A percentile compares a stretch with the other conserved stretches of the same genome.
phyloP scores from a whole-genome alignment of 2,888 invertebrate genomes.

The Oscheius sp. region DNA sequence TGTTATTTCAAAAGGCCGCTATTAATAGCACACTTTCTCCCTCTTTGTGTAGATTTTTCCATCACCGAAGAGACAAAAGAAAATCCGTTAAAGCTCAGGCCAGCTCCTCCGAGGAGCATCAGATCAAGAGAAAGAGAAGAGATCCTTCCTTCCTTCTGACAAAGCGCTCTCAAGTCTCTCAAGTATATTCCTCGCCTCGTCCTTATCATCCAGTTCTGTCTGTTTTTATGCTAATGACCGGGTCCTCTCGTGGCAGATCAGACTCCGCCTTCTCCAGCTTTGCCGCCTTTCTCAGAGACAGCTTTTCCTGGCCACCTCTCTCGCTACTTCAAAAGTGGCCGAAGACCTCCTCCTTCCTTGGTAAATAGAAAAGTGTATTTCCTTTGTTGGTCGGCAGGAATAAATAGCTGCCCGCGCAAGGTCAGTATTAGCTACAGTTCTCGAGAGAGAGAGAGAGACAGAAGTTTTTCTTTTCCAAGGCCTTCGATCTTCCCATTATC shows the following conservation, averaged over 20 bases:
- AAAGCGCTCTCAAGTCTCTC: not conserved
- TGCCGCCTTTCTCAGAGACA: slow-evolving; percentile 1
- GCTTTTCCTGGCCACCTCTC: slow-evolving; percentile 4
- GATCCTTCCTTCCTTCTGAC: not conserved
- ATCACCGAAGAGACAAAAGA: too few relatives aligned
- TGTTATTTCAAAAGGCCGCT: too few relatives aligned
- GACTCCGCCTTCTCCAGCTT: slow-evolving; percentile 9
- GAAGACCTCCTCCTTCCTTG: not conserved
- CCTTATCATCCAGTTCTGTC: slow-evolving; percentile 20
- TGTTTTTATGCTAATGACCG: slow-evolving; percentile 17
- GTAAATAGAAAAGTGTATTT: not conserved
- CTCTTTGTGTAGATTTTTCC: too few relatives aligned
- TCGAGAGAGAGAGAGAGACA: not conserved
- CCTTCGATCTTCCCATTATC: too few relatives aligned
- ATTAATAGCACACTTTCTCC: too few relatives aligned
- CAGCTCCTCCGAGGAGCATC: too few relatives aligned
- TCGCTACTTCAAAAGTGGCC: too few relatives aligned
- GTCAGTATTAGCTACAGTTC: slow-evolving; percentile 11
- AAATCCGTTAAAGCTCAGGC: too few relatives aligned
- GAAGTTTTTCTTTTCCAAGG: not conserved
- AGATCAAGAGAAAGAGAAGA: not conserved
- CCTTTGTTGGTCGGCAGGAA: slow-evolving; percentile 1
- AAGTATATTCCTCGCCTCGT: not conserved
- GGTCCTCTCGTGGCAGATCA: not conserved
- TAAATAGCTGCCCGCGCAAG: slow-evolving; percentile 10